phyloP scores from a whole-genome alignment of 2,797 vertebrate genomes.

The Enteromius radiatus region DNA sequence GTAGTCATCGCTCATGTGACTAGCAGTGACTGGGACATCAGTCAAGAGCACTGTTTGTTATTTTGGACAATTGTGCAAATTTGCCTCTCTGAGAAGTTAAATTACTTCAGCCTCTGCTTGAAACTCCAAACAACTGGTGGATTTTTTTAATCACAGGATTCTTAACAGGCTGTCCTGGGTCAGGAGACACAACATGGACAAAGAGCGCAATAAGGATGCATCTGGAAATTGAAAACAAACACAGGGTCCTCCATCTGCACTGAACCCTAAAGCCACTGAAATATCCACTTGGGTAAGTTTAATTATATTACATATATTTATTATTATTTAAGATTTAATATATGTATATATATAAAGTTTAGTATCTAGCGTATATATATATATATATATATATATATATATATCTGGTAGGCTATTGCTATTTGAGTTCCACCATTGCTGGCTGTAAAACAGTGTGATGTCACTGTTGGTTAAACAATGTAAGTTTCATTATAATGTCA shows the following conservation, averaged over 20 bases:
- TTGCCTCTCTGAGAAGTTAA: neutral
- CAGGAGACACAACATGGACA: neutral
- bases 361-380: neutral
- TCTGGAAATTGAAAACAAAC: slow-evolving; percentile 8
- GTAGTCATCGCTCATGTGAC: slow-evolving; percentile 34
- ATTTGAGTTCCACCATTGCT: neutral
- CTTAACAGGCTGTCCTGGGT: neutral
- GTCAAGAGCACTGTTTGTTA: slow-evolving; percentile 17
- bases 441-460: neutral
- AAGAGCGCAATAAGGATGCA: neutral
- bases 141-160: neutral
- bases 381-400: neutral
- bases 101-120: slow-evolving; percentile 6
- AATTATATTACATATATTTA: neutral
- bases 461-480: slow-evolving; percentile 21
- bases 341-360: neutral
- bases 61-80: neutral
- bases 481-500: slow-evolving; percentile 42
- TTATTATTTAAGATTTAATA: neutral
- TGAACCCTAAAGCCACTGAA: neutral
- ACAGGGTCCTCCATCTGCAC: neutral
- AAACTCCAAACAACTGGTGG: neutral
- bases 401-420: neutral
- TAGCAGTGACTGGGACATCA: slow-evolving; percentile 20
- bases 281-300: slow-evolving; percentile 21